These are phyloP conservation scores for Actinernus sp. DNA, from an alignment of 92 coral and sea anemone species.

Conservation along the genomic window DNA sequence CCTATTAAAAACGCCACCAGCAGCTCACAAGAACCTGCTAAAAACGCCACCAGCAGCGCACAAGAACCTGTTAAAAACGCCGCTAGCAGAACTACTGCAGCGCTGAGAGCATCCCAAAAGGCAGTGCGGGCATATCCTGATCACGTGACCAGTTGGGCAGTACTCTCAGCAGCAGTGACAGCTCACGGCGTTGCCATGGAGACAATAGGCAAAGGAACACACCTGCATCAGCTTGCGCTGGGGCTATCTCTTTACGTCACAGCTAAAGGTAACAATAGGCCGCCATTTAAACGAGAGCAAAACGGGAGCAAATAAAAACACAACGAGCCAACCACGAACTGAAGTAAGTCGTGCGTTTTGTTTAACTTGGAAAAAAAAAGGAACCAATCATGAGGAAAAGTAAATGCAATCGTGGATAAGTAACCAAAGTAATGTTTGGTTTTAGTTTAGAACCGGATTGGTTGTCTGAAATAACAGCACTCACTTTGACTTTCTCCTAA, in stretches of 20 bases:
- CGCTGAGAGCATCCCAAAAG: constrained; percentile 86
- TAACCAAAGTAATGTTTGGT: too few species aligned
- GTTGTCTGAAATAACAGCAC: too few species aligned
- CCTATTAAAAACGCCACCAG: too few species aligned
- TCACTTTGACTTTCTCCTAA: too few species aligned
- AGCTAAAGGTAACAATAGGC: constrained; percentile 65
- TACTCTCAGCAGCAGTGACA: constrained; percentile 81
- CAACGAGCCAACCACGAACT: too few species aligned
- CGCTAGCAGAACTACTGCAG: constrained; percentile 51
- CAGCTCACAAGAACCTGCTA: background rate
- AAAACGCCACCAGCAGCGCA: background rate
- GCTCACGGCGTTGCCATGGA: constrained; percentile 60
- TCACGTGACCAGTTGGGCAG: constrained; percentile 82
- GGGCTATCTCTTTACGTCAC: constrained; percentile 73
- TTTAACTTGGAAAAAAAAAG: too few species aligned
- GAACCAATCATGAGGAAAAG: too few species aligned
- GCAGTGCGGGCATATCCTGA: constrained; percentile 93
- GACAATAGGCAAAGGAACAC: constrained; percentile 25
- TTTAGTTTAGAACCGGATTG: too few species aligned
- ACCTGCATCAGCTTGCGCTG: constrained; percentile 48
- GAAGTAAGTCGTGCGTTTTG: too few species aligned
- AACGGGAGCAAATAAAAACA: too few species aligned
- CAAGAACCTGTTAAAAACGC: background rate
- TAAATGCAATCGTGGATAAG: too few species aligned
- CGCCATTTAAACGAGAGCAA: too few species aligned